Percentiles rank a stretch among this genome's conserved stretches.
phyloP scores from a whole-genome alignment of 2,888 invertebrate species.

The Lycaena phlaeas region DNA sequence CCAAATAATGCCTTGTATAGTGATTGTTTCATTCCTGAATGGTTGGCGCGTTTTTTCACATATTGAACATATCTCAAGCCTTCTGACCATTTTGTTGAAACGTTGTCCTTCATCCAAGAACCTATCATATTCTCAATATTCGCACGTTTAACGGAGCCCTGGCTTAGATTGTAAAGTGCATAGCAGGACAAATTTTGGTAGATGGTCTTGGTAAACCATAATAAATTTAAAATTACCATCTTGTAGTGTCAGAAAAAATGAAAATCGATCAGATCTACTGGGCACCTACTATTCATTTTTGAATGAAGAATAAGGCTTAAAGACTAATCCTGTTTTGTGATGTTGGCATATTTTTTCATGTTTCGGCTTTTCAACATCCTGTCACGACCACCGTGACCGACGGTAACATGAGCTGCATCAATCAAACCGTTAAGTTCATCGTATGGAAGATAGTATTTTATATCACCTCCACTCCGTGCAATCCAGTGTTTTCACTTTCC shows the following conservation, averaged over 20 bases:
- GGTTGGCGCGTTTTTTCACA: slow-evolving; percentile 1
- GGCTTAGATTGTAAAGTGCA: slow-evolving; percentile 23
- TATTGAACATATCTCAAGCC: slow-evolving; percentile 7
- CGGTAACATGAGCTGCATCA: too few species aligned
- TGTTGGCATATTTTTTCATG: too few species aligned
- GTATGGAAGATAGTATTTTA: too few species aligned
- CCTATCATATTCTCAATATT: slow-evolving; percentile 35
- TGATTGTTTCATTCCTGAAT: slow-evolving; percentile 6
- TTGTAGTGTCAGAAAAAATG: too few species aligned
- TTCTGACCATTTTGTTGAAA: slow-evolving; percentile 1
- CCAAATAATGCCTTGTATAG: not conserved
- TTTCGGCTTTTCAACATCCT: too few species aligned
- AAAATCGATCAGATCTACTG: slow-evolving; percentile 15
- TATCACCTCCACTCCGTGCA: too few species aligned
- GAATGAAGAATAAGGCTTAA: not conserved
- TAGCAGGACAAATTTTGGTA: slow-evolving; percentile 11
- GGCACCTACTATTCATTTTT: slow-evolving; percentile 13
- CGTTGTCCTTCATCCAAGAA: slow-evolving; percentile 31
- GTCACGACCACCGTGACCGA: too few species aligned
- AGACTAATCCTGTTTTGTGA: slow-evolving; percentile 1
- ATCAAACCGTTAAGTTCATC: too few species aligned
- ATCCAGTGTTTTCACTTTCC: too few species aligned
- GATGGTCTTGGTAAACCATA: slow-evolving; percentile 13
- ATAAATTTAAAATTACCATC: slow-evolving; percentile 7
- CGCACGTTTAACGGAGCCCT: slow-evolving; percentile 32